phyloP scores from a whole-genome alignment of 1,140 invertebrate species.

The Psilanteris sp. region DNA sequence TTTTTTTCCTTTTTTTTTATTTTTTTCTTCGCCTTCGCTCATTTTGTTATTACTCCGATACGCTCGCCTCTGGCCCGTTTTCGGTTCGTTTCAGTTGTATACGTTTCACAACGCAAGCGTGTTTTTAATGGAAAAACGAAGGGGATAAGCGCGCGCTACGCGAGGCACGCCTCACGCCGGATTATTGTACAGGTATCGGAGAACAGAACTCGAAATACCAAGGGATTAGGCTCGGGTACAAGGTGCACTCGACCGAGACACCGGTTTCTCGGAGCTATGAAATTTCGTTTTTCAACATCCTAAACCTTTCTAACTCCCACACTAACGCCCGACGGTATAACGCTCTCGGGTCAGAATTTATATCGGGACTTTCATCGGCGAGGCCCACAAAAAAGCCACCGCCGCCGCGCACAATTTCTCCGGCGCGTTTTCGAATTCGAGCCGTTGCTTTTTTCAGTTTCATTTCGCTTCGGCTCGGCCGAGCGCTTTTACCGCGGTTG shows the following conservation, averaged over 20 bases:
- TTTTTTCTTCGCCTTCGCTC: too few relatives aligned
- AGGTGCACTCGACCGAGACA: slow-evolving; percentile 61
- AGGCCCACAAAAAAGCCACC: slow-evolving; percentile 3
- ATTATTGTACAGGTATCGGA: slow-evolving; percentile 39
- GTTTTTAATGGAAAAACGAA: slow-evolving; percentile 3
- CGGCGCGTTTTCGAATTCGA: slow-evolving; percentile 3
- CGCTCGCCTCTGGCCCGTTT: too few relatives aligned
- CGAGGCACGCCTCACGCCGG: not conserved
- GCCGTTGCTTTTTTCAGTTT: not conserved
- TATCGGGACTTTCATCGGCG: slow-evolving; percentile 42
- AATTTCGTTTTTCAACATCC: slow-evolving; percentile 57
- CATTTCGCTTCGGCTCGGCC: too few relatives aligned
- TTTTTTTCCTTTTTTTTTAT: too few relatives aligned
- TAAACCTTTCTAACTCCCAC: slow-evolving; percentile 54
- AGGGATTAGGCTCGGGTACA: slow-evolving; percentile 48
- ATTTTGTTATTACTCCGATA: too few relatives aligned
- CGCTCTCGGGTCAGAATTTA: slow-evolving; percentile 40
- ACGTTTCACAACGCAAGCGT: too few relatives aligned
- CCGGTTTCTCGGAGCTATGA: slow-evolving; percentile 61
- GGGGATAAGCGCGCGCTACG: not conserved
- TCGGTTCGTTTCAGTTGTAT: too few relatives aligned
- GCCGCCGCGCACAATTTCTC: slow-evolving; percentile 20
- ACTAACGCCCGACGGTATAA: slow-evolving; percentile 19
- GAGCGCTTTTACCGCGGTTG: too few relatives aligned
- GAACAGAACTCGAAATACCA: slow-evolving; percentile 43